Conservation (phyloP, 2,888 invertebrate species). For the Phorcus lineatus region DNA sequence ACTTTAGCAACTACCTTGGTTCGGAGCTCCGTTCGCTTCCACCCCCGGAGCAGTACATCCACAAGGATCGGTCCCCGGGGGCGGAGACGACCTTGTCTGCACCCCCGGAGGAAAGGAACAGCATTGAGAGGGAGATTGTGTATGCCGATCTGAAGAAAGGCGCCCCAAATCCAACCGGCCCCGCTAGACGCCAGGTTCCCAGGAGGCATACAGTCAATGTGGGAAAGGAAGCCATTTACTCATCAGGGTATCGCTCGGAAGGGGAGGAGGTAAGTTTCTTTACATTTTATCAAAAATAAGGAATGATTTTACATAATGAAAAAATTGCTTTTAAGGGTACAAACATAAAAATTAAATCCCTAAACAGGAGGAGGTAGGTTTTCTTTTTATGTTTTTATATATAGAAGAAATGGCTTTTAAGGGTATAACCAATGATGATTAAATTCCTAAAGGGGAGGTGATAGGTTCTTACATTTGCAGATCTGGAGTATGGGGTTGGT, state of each 20-base stretch:
- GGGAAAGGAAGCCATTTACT: background rate
- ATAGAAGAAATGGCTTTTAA: too few species aligned
- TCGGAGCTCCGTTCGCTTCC: background rate
- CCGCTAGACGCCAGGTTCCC: background rate
- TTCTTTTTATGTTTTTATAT: too few species aligned
- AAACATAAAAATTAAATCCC: too few species aligned
- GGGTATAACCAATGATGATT: too few species aligned
- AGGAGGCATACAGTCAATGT: background rate
- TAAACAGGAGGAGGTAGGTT: too few species aligned
- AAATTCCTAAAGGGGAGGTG: too few species aligned
- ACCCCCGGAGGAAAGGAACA: conserved; percentile 9
- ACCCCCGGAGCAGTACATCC: background rate
- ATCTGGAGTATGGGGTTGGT: too few species aligned
- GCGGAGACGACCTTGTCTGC: conserved; percentile 6
- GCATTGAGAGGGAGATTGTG: conserved; percentile 6
- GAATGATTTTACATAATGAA: too few species aligned
- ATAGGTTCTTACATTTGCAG: too few species aligned
- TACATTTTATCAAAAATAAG: too few species aligned
- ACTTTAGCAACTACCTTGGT: background rate
- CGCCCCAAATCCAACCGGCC: background rate
- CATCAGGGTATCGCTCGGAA: background rate
- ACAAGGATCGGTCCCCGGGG: background rate
- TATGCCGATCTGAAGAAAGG: background rate
- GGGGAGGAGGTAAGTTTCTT: background rate
- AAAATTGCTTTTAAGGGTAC: too few species aligned